Evolutionary conservation across 2,113 vertebrate genomes (phyloP).

Genomic region (Prionailurus viverrinus): DNA sequence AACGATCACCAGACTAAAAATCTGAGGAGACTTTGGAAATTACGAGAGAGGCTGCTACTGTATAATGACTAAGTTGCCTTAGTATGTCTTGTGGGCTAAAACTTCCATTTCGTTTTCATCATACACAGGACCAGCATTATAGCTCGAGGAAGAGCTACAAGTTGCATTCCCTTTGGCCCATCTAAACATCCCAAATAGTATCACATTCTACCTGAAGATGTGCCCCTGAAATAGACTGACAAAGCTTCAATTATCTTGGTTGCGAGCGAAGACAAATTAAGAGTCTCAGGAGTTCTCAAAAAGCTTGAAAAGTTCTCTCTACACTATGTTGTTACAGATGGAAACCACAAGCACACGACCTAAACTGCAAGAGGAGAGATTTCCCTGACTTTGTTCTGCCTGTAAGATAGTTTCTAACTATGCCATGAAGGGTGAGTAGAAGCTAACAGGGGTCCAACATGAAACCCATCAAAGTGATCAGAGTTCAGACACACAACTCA

Average conservation of each 20-base stretch:
- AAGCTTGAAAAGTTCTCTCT: constrained; percentile 55
- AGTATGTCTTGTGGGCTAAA: background rate
- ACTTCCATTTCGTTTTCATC: constrained; percentile 38
- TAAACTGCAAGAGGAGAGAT: background rate
- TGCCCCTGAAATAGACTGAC: background rate
- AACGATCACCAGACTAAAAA: constrained; percentile 24
- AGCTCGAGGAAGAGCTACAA: constrained; percentile 34
- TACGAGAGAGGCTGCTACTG: background rate
- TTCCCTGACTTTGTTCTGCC: constrained; percentile 57
- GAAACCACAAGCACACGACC: background rate
- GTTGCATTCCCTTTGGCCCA: constrained; percentile 32
- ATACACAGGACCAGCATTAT: background rate
- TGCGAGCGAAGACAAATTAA: constrained; percentile 61
- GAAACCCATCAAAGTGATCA: background rate
- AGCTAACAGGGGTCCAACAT: background rate
- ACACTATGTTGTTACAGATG: constrained; percentile 43
- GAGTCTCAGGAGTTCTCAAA: constrained; percentile 60
- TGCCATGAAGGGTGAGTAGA: background rate
- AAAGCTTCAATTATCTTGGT: constrained; percentile 57
- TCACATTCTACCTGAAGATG: constrained; percentile 36
- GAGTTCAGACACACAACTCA: background rate
- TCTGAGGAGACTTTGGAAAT: constrained; percentile 26
- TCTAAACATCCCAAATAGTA: constrained; percentile 30
- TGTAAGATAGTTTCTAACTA: background rate
- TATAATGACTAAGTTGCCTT: constrained; percentile 17